Conservation (phyloP, 92 coral and sea anemone genomes). For the Phymanthus crucifer region DNA sequence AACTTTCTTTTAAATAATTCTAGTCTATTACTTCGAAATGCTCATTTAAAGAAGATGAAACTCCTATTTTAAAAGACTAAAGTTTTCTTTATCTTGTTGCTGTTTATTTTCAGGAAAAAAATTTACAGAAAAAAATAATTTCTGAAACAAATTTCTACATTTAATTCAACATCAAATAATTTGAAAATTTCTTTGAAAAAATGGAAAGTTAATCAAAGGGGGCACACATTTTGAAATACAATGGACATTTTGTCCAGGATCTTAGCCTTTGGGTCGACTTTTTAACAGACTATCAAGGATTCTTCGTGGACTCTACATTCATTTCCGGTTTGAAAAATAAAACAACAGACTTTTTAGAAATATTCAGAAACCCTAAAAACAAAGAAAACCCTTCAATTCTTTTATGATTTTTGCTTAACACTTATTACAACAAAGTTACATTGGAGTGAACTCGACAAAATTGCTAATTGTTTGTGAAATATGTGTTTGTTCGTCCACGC, state of each 20-base stretch:
- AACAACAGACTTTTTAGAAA: not conserved
- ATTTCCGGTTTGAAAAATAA: conserved; percentile 27
- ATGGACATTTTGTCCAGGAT: not conserved
- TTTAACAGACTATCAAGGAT: not conserved
- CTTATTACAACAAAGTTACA: not conserved
- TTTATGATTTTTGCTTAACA: not conserved
- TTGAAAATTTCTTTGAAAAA: too few relatives aligned
- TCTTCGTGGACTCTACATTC: not conserved
- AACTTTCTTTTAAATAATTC: too few relatives aligned
- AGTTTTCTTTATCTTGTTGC: too few relatives aligned
- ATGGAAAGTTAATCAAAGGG: not conserved
- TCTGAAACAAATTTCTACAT: too few relatives aligned
- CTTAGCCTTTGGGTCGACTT: not conserved
- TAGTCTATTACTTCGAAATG: too few relatives aligned
- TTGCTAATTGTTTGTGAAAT: conserved; percentile 9
- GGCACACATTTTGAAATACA: not conserved
- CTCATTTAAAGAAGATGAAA: too few relatives aligned
- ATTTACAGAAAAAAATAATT: too few relatives aligned
- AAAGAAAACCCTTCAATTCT: not conserved
- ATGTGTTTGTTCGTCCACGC: conserved; percentile 35
- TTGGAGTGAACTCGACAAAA: not conserved
- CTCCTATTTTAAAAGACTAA: too few relatives aligned
- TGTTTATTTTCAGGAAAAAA: too few relatives aligned
- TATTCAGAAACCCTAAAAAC: not conserved
- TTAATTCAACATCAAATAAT: too few relatives aligned